phyloP scores from a whole-genome alignment of 53 echinoderm and acorn worm genomes.

The Zoroaster sp. region DNA sequence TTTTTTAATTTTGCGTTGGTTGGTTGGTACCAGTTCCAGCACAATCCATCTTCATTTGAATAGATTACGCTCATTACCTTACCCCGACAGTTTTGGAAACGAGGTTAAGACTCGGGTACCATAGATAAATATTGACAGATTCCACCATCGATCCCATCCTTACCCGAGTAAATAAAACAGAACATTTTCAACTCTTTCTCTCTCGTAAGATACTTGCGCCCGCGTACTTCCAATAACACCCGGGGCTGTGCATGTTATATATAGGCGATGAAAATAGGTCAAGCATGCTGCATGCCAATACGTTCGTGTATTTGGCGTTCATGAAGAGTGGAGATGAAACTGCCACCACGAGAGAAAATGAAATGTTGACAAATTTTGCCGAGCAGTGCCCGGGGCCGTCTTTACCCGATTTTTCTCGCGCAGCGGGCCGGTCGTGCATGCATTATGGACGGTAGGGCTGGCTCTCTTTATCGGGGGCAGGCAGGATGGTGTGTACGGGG shows the following conservation, averaged over 20 bases:
- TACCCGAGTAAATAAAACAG: constrained; percentile 47
- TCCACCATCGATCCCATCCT: constrained; percentile 57
- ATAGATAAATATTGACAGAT: constrained; percentile 60
- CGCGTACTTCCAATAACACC: constrained; percentile 27
- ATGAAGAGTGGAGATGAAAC: neutral
- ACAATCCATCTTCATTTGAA: constrained; percentile 52
- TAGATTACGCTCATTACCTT: constrained; percentile 55
- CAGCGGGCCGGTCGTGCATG: constrained; percentile 49
- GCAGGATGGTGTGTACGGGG: neutral
- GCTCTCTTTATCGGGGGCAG: constrained; percentile 7
- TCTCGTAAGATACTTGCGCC: constrained; percentile 37
- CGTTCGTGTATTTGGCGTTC: constrained; percentile 47
- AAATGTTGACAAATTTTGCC: constrained; percentile 63
- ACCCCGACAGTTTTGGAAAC: constrained; percentile 33
- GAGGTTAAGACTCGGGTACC: constrained; percentile 57
- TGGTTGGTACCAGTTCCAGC: neutral
- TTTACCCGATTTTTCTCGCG: constrained; percentile 59
- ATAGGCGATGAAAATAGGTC: constrained; percentile 58
- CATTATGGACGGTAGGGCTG: constrained; percentile 27
- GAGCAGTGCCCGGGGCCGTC: constrained; percentile 47
- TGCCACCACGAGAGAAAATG: constrained; percentile 60
- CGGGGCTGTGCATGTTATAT: constrained; percentile 48
- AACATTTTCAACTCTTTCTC: constrained; percentile 27
- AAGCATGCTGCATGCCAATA: constrained; percentile 57
- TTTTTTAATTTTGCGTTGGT: neutral